Evolutionary conservation across 2,888 invertebrate species (phyloP).

Genomic region (Lordiphosa fenestrarum): DNA sequence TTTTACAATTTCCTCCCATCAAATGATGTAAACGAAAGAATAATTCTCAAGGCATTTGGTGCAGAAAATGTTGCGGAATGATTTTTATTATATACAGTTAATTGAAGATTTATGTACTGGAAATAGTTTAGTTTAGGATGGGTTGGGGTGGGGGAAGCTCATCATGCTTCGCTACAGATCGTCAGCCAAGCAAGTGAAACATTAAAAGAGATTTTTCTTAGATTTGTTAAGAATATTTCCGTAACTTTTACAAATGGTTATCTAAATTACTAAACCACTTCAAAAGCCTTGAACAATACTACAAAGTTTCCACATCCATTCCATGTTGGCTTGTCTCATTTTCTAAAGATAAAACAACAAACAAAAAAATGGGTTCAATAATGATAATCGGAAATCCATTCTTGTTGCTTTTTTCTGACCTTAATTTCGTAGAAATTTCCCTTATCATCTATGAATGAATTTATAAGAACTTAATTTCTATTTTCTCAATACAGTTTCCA

Average conservation of each 20-base stretch:
- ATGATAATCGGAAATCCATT: conserved; percentile 4
- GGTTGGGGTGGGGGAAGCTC: background rate
- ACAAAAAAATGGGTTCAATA: background rate
- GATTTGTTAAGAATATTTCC: no score
- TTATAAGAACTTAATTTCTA: conserved; percentile 5
- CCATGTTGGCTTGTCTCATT: background rate
- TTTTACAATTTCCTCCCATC: conserved; percentile 9
- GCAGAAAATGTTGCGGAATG: conserved; percentile 17
- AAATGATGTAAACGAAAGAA: conserved; percentile 2
- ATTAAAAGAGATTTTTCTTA: conserved; percentile 13
- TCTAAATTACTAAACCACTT: background rate
- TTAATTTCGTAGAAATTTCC: conserved; percentile 11
- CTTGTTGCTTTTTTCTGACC: conserved; percentile 16
- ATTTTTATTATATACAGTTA: conserved; percentile 18
- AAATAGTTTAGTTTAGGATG: background rate
- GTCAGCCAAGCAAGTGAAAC: conserved; percentile 26
- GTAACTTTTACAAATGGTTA: no score
- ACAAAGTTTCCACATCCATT: conserved; percentile 9
- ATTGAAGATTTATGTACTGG: conserved; percentile 4
- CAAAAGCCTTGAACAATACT: conserved; percentile 4
- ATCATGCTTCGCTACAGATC: conserved; percentile 9
- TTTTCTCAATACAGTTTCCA: conserved; percentile 9
- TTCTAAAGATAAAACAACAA: background rate
- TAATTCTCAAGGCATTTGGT: background rate
- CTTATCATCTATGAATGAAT: conserved; percentile 8